Evolutionary conservation across 2,888 invertebrate genomes (phyloP).

Genomic region (Pediacus dermestoides): DNA sequence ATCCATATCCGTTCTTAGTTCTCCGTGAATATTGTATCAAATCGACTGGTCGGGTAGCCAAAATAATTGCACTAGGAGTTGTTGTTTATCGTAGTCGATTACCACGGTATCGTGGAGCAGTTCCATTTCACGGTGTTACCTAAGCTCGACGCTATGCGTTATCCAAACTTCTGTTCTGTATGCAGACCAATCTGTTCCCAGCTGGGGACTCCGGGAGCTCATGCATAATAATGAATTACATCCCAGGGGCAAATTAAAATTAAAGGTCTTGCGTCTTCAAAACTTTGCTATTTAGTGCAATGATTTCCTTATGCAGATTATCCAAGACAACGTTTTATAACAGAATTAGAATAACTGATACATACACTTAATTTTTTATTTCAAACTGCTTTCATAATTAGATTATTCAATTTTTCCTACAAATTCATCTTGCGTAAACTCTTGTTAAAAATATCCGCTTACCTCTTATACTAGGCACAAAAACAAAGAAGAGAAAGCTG

Average conservation of each 20-base stretch:
- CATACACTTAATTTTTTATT: too few relatives aligned
- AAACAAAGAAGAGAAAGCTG: too few relatives aligned
- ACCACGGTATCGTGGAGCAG: constrained; percentile 16
- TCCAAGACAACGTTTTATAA: constrained; percentile 22
- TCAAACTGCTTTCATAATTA: too few relatives aligned
- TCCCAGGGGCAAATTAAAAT: constrained; percentile 53
- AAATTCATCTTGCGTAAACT: too few relatives aligned
- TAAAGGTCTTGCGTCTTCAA: constrained; percentile 51
- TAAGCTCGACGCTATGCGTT: constrained; percentile 36
- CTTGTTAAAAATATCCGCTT: too few relatives aligned
- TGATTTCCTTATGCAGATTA: constrained; percentile 51
- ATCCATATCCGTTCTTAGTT: constrained; percentile 19
- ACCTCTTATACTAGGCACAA: too few relatives aligned
- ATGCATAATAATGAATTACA: constrained; percentile 54
- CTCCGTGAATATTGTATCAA: constrained; percentile 25
- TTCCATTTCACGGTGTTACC: constrained; percentile 43
- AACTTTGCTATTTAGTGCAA: constrained; percentile 53
- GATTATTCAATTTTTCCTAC: too few relatives aligned
- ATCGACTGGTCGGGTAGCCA: constrained; percentile 15
- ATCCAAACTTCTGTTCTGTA: constrained; percentile 49
- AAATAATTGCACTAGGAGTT: constrained; percentile 24
- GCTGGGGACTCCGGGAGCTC: constrained; percentile 45
- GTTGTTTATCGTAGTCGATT: constrained; percentile 28
- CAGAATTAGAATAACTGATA: constrained; percentile 1
- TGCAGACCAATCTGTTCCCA: constrained; percentile 49